Evolutionary conservation across 2,113 vertebrate species (phyloP).

Genomic region (Austrofundulus limnaeus): DNA sequence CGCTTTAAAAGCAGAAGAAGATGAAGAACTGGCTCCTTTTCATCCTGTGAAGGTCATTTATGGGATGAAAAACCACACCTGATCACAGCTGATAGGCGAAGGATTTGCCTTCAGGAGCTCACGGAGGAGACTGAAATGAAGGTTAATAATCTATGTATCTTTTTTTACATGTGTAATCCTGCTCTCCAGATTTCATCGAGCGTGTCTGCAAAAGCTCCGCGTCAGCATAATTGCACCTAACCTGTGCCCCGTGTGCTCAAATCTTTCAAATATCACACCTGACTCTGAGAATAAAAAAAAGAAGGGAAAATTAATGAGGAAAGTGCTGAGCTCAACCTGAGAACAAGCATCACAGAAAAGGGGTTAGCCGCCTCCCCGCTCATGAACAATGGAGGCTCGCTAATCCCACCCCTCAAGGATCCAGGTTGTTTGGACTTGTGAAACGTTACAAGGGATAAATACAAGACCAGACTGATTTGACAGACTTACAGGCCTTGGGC

Average conservation of each 20-base stretch:
- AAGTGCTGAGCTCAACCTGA: slow-evolving; percentile 71
- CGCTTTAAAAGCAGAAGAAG: slow-evolving; percentile 36
- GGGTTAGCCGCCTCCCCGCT: slow-evolving; percentile 61
- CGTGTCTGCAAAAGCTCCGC: slow-evolving; percentile 54
- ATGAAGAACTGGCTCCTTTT: slow-evolving; percentile 35
- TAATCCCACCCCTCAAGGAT: slow-evolving; percentile 54
- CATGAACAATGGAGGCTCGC: slow-evolving; percentile 45
- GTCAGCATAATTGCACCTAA: slow-evolving; percentile 75
- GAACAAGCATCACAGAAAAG: slow-evolving; percentile 61
- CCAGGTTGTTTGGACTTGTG: slow-evolving; percentile 52
- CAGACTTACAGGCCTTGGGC: slow-evolving; percentile 16
- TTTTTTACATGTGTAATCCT: slow-evolving; percentile 65
- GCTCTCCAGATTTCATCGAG: slow-evolving; percentile 65
- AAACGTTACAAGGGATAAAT: slow-evolving; percentile 51
- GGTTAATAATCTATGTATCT: slow-evolving; percentile 75
- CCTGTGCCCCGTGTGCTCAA: slow-evolving; percentile 68
- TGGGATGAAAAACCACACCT: slow-evolving; percentile 39
- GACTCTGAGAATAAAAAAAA: slow-evolving; percentile 74
- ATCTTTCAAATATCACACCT: slow-evolving; percentile 77
- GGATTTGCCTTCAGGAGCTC: slow-evolving; percentile 61
- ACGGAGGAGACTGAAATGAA: slow-evolving; percentile 55
- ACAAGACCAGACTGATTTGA: slow-evolving; percentile 26
- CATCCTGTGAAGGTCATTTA: slow-evolving; percentile 68
- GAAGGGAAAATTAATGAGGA: slow-evolving; percentile 77
- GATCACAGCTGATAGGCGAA: slow-evolving; percentile 46